Evolutionary conservation across 2,888 invertebrate genomes (phyloP).

Genomic region (Drosophila picticornis): DNA sequence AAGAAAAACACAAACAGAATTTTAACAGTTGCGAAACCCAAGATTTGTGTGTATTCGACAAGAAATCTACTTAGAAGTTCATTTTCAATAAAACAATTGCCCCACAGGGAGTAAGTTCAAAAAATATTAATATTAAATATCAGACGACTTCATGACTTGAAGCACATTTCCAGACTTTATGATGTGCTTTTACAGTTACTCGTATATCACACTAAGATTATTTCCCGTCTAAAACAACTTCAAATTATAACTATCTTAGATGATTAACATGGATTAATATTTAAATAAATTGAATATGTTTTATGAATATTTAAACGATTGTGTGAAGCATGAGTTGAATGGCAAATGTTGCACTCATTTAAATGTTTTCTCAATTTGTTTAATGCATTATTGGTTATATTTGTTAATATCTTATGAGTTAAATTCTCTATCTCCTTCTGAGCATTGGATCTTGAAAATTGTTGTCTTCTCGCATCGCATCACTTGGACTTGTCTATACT

Average conservation of each 20-base stretch:
- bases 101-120: neutral
- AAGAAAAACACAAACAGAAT: conserved; percentile 5
- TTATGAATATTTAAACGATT: neutral
- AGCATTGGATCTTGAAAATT: neutral
- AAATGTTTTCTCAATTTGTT: neutral
- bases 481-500: conserved; percentile 34
- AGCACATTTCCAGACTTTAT: too few relatives aligned
- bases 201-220: neutral
- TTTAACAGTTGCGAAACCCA: neutral
- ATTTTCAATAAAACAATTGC: neutral
- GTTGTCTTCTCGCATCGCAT: conserved; percentile 16
- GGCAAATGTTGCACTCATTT: neutral
- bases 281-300: neutral
- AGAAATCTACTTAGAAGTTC: neutral
- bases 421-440: neutral
- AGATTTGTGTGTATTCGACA: neutral
- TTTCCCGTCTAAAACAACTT: neutral
- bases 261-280: neutral
- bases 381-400: neutral
- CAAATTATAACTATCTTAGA: neutral
- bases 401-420: neutral
- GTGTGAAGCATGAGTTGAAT: neutral
- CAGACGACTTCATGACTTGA: too few relatives aligned
- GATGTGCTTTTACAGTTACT: neutral
- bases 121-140: neutral